Percentiles rank a stretch among this genome's conserved stretches.
phyloP scores from a whole-genome alignment of 2,797 vertebrate genomes.

The Aeoliscus strigatus region DNA sequence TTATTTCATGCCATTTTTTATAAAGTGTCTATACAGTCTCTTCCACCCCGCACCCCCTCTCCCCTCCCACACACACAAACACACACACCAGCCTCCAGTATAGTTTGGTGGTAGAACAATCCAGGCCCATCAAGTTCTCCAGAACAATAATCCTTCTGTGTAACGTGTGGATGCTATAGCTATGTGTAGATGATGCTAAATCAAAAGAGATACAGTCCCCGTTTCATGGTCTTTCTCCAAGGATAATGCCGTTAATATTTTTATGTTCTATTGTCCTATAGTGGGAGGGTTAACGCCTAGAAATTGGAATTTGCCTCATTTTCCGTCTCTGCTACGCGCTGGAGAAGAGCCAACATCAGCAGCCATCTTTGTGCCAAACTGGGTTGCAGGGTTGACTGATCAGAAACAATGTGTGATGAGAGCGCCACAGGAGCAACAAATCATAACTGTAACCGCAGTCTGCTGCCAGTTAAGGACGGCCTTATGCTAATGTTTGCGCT shows the following conservation, averaged over 20 bases:
- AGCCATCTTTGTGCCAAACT: constrained; percentile 75
- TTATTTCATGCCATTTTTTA: constrained; percentile 50
- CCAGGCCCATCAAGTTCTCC: too few species aligned
- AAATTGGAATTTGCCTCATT: constrained; percentile 61
- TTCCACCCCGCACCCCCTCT: too few species aligned
- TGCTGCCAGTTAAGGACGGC: constrained; percentile 58
- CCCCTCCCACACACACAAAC: too few species aligned
- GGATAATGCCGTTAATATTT: constrained; percentile 32
- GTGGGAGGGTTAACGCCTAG: constrained; percentile 45
- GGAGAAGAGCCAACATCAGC: constrained; percentile 66
- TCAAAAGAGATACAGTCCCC: constrained; percentile 26
- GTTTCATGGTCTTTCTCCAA: constrained; percentile 26
- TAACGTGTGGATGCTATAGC: constrained; percentile 43
- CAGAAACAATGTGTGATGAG: constrained; percentile 71
- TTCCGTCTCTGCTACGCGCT: constrained; percentile 59
- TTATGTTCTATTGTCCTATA: constrained; percentile 50
- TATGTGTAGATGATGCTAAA: constrained; percentile 34
- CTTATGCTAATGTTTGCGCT: constrained; percentile 67
- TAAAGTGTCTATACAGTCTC: too few species aligned
- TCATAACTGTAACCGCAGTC: constrained; percentile 72
- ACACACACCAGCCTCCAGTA: too few species aligned
- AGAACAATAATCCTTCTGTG: constrained; percentile 36
- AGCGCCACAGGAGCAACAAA: constrained; percentile 63
- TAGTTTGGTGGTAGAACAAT: constrained; percentile 37
- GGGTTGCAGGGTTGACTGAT: constrained; percentile 73